These are phyloP conservation scores for Selenia dentaria DNA, from an alignment of 2,888 invertebrate genomes.

Conservation along the genomic window DNA sequence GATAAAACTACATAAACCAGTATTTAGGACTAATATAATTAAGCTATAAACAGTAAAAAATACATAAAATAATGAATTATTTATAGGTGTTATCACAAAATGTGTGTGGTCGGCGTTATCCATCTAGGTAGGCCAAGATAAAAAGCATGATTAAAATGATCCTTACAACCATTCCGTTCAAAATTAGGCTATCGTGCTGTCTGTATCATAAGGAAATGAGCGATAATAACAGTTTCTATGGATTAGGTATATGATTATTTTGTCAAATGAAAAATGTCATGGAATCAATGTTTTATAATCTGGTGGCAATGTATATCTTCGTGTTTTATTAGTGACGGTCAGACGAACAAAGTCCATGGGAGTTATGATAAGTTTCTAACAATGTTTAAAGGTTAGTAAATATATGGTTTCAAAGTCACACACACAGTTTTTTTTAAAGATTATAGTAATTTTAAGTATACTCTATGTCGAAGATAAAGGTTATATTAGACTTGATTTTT, in stretches of 20 bases:
- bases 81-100: constrained; percentile 27
- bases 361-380: no score
- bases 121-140: constrained; percentile 28
- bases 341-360: no score
- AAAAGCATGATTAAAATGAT: constrained; percentile 26
- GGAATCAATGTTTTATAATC: not conserved
- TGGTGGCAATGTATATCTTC: not conserved
- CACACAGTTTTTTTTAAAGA: no score
- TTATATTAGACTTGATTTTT: no score
- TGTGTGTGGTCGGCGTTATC: constrained; percentile 32
- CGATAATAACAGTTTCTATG: constrained; percentile 23
- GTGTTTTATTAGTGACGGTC: not conserved
- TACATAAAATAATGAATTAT: constrained; percentile 13
- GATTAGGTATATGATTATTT: constrained; percentile 27
- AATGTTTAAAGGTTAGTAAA: no score
- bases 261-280: constrained; percentile 11
- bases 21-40: no score
- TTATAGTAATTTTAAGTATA: no score
- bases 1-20: no score
- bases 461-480: no score
- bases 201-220: constrained; percentile 34
- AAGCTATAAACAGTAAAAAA: no score
- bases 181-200: constrained; percentile 38
- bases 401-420: no score
- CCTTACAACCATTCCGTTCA: constrained; percentile 13